Percentiles rank a stretch among this genome's conserved stretches.
These are phyloP conservation scores for Eustalomyia histrio DNA, from an alignment of 2,888 invertebrate genomes.

Conservation along the genomic window DNA sequence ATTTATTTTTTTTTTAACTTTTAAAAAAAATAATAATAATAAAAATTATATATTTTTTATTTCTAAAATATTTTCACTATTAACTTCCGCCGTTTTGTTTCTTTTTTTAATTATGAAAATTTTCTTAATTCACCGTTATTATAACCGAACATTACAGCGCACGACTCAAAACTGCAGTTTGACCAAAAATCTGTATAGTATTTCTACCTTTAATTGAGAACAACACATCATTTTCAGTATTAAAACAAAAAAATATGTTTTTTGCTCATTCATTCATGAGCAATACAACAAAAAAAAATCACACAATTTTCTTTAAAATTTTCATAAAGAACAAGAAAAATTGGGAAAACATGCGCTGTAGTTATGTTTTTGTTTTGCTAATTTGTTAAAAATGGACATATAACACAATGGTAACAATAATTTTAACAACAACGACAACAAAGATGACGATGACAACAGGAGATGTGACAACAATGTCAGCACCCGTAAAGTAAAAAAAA, in stretches of 20 bases:
- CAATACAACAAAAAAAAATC: background rate
- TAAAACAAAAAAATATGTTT: background rate
- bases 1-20: background rate
- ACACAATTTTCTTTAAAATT: background rate
- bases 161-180: constrained; percentile 76
- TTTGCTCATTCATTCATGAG: constrained; percentile 3
- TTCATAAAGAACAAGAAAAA: constrained; percentile 11
- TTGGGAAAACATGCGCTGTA: constrained; percentile 46
- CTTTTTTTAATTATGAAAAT: constrained; percentile 29
- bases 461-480: too few species aligned
- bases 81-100: constrained; percentile 16
- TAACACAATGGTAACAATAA: constrained; percentile 11
- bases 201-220: constrained; percentile 23
- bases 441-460: background rate
- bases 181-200: constrained; percentile 13
- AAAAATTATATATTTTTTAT: background rate
- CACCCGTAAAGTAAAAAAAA: too few species aligned
- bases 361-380: constrained; percentile 61
- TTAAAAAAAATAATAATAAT: constrained; percentile 35
- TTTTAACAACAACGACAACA: background rate
- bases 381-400: constrained; percentile 17
- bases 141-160: constrained; percentile 73
- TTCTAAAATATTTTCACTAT: constrained; percentile 28
- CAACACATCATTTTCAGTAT: background rate
- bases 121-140: constrained; percentile 50